Percentiles rank a stretch among this genome's conserved stretches.
phyloP scores from a whole-genome alignment of 2,113 vertebrate species.

The Patagioenas fasciata region DNA sequence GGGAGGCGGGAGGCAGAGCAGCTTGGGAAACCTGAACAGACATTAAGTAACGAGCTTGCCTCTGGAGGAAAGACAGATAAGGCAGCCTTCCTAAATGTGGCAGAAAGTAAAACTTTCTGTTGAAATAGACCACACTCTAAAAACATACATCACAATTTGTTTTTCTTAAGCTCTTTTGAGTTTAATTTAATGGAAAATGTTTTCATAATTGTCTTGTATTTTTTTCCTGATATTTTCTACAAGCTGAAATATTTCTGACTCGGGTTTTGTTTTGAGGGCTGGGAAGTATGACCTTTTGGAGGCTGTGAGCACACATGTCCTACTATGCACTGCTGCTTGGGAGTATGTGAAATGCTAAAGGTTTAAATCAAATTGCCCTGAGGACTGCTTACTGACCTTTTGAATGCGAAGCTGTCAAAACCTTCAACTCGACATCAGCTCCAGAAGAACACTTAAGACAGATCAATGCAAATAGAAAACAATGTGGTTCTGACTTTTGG shows the following conservation, averaged over 20 bases:
- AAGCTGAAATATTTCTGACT: neutral
- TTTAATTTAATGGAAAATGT: conserved; percentile 3
- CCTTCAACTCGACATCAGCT: conserved; percentile 40
- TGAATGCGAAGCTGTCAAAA: conserved; percentile 56
- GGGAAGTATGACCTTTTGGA: neutral
- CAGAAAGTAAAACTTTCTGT: neutral
- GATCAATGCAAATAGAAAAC: conserved; percentile 42
- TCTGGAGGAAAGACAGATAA: conserved; percentile 44
- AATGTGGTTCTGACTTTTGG: conserved; percentile 10
- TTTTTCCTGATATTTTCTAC: neutral
- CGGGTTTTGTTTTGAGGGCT: neutral
- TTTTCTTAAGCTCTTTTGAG: conserved; percentile 18
- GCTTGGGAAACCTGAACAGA: neutral
- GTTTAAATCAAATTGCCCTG: conserved; percentile 49
- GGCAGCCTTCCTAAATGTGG: neutral
- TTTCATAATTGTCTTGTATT: neutral
- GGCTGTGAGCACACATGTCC: neutral
- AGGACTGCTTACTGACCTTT: conserved; percentile 64
- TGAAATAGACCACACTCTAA: neutral
- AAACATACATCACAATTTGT: neutral
- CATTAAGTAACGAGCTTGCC: neutral
- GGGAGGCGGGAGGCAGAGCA: neutral
- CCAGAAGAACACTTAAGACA: conserved; percentile 24
- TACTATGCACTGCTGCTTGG: neutral
- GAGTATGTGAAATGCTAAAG: conserved; percentile 25